Conservation (phyloP, 2,113 vertebrate species). For the Melanotaenia duboulayi region DNA sequence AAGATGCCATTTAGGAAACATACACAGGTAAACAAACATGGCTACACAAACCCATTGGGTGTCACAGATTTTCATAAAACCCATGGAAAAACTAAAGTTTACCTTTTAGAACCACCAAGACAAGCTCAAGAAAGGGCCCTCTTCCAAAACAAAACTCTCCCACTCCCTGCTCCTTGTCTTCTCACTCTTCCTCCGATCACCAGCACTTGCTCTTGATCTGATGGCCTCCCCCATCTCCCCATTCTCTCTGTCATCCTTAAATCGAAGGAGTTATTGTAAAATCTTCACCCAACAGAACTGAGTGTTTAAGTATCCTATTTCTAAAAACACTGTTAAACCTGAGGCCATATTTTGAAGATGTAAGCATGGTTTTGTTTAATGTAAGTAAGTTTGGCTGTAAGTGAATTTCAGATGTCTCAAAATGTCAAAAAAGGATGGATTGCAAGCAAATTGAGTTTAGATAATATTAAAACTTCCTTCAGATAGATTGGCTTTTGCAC, state of each 20-base stretch:
- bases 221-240: not conserved
- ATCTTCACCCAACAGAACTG: no score
- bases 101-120: slow-evolving; percentile 36
- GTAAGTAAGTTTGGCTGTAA: no score
- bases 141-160: slow-evolving; percentile 28
- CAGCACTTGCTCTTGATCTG: not conserved
- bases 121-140: slow-evolving; percentile 29
- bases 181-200: slow-evolving; percentile 31
- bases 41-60: slow-evolving; percentile 30
- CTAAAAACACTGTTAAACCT: no score
- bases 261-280: no score
- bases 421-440: no score
- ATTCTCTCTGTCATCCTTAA: not conserved
- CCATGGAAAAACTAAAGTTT: slow-evolving; percentile 21
- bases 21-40: slow-evolving; percentile 33
- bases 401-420: no score
- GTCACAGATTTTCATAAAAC: slow-evolving; percentile 2
- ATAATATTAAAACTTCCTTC: no score
- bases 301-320: no score
- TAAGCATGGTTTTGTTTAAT: no score
- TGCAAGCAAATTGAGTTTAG: no score
- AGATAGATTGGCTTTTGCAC: no score
- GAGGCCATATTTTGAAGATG: no score
- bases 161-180: slow-evolving; percentile 13
- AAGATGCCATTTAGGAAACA: slow-evolving; percentile 59